phyloP scores from a whole-genome alignment of 2,797 vertebrate genomes.

The Morelia viridis region DNA sequence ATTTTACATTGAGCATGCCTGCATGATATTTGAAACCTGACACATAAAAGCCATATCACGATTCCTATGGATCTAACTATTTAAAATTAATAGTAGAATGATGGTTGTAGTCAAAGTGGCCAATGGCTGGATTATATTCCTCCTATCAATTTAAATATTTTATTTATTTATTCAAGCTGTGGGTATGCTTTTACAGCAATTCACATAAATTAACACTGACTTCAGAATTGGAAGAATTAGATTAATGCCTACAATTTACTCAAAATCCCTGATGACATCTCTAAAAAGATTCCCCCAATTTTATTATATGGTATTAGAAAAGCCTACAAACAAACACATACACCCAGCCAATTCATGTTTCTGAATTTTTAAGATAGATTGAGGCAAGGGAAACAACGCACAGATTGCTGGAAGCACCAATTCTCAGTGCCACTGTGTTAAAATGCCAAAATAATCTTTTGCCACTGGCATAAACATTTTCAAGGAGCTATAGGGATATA shows the following conservation, averaged over 20 bases:
- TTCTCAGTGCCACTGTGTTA: conserved; percentile 41
- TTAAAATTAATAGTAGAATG: neutral
- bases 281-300: neutral
- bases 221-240: neutral
- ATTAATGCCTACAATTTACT: neutral
- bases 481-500: conserved; percentile 50
- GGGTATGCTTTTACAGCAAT: neutral
- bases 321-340: neutral
- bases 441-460: conserved; percentile 62
- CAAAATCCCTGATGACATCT: neutral
- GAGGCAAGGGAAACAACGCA: neutral
- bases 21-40: neutral
- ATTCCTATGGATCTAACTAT: neutral
- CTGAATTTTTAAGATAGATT: conserved; percentile 40
- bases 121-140: neutral
- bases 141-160: neutral
- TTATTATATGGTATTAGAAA: conserved; percentile 10
- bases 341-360: conserved; percentile 2
- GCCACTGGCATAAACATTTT: conserved; percentile 61
- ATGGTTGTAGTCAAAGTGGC: neutral
- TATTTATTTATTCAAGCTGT: neutral
- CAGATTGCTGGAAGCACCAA: conserved; percentile 27
- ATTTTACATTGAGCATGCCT: neutral
- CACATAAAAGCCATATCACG: neutral
- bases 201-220: neutral